Base-by-base conservation (phyloP, 2,113 vertebrate species). In the Piliocolobus tephrosceles region DNA sequence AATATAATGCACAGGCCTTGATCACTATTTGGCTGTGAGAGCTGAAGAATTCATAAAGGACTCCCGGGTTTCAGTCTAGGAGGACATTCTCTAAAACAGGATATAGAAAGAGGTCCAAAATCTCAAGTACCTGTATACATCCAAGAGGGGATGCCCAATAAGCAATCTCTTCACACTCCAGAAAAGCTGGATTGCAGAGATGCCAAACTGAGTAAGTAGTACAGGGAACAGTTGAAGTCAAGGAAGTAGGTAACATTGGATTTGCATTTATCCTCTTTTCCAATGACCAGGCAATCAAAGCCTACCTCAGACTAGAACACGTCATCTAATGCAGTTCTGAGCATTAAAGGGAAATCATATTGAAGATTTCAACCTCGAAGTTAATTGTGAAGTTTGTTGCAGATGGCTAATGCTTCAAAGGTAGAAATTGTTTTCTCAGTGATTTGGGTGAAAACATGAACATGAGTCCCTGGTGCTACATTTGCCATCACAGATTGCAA, bases 321-420 rank as follows among this genome's bases (percentile, higher is more conserved):
- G 5, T 35, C n/a, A 13, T 70, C 78, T 80, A 38, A 55, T 40
- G 43, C 92, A 75, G 87, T 55, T 50, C 89, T 91, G 38, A 97
- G 70, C 90, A 45, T 45, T 93, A 79, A 79, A 61, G 89, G 40
- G 79, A 95, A 95, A 91, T 78, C 82, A 57, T 27, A 70, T 1
- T 73, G 50, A 89, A 95, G 92, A 87, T 64, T 89, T 96, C 86
- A 45, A 40, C 83, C 85, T 82, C 50, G 95, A 82, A 91, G 38
- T 76, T 96, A 79, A 87, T 55, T 43, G 86, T 6, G 1, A 88
- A 45, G 68, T 87, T 89, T 73, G 47, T 52, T 78, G 84, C 95
- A 96, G 95, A 90, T 78, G 97, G 92, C 64, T 58, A 66, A 90
- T 90, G 86, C 66, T 84, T 88, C 89, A 88, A 80, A 95, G 95